Evolutionary conservation across 2,797 vertebrate species (phyloP), one percentile per base, ranked within the genome.

Genomic region (Darevskia mixta): DNA sequence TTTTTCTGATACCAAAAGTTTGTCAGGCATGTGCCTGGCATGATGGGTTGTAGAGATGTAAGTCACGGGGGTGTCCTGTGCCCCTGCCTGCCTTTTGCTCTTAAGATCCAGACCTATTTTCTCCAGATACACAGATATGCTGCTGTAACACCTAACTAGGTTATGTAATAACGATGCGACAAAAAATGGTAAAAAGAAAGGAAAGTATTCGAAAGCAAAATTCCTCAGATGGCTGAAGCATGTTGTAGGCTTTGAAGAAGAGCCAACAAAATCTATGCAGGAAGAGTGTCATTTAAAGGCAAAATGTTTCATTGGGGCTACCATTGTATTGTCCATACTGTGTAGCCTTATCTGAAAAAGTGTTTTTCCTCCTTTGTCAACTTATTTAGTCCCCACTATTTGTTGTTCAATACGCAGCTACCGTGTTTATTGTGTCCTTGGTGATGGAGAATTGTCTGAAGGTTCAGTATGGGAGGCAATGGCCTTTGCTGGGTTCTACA

Each of bases 391-490:
- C 17, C 15, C 88, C 85, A 8, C 18, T 79, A 86, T 86, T 89
- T 13, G 5, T 45, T 81, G 9, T 81, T 58, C 76, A 18, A 43
- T 85, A 73, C 29, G 66, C 94, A 99, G 99, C 94, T 99, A 98
- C 92, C 97, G 97, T 3, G 98, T 99, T 83, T 99, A 97, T 93
- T 99, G 98, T 93, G 79, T 99, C 95, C 94, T 99, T 92, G 99
- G 98, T 69, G 98, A 99, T 87, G 98, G 98, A 6, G 98, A 99
- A 95, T 94, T 98, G 93, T 99, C 98, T 0, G 98, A 99, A 95
- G 98, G 99, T 15, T 98, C 98, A 1, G 98, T 99, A 83, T 99
- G 98, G 98, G 98, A 99, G 95, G 98, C 98, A 93, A 99, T 99
- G 98, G 97, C 98, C 18, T 99, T 99, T n/a, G 98, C 99, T 73